These are phyloP conservation scores for Agriopis leucophaearia DNA, from an alignment of 2,888 invertebrate genomes.

Conservation along the genomic window DNA sequence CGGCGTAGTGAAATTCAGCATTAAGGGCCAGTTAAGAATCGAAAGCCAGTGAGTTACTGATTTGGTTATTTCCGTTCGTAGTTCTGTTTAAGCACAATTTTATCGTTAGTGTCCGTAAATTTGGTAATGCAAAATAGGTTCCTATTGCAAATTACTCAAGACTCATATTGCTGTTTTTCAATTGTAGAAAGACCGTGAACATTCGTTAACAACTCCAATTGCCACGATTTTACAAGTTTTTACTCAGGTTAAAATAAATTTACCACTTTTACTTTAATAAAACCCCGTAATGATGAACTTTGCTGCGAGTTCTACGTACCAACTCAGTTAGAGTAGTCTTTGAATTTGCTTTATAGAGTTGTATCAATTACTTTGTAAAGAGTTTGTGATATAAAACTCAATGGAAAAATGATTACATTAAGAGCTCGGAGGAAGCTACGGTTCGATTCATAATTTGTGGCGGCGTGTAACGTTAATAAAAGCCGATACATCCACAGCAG, in stretches of 20 bases:
- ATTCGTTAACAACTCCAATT: too few species aligned
- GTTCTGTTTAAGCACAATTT: slow-evolving; percentile 11
- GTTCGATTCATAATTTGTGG: slow-evolving; percentile 68
- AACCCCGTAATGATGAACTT: background rate
- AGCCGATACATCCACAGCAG: slow-evolving; percentile 70
- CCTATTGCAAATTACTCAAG: too few species aligned
- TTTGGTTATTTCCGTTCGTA: slow-evolving; percentile 34
- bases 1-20: slow-evolving; percentile 36
- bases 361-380: background rate
- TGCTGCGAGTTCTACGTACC: background rate
- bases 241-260: too few species aligned
- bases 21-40: slow-evolving; percentile 31
- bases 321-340: background rate
- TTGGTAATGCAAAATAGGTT: slow-evolving; percentile 7
- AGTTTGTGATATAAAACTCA: background rate
- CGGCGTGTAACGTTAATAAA: slow-evolving; percentile 70
- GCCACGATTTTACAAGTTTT: too few species aligned
- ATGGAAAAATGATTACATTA: slow-evolving; percentile 51
- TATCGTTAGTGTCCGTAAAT: background rate
- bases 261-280: too few species aligned
- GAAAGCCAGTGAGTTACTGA: slow-evolving; percentile 23
- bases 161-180: too few species aligned
- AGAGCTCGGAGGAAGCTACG: slow-evolving; percentile 48
- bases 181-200: too few species aligned
- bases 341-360: background rate